Percentiles rank a stretch among this genome's conserved stretches.
phyloP scores from a whole-genome alignment of 2,888 invertebrate genomes.

The Thymelicus lineola region DNA sequence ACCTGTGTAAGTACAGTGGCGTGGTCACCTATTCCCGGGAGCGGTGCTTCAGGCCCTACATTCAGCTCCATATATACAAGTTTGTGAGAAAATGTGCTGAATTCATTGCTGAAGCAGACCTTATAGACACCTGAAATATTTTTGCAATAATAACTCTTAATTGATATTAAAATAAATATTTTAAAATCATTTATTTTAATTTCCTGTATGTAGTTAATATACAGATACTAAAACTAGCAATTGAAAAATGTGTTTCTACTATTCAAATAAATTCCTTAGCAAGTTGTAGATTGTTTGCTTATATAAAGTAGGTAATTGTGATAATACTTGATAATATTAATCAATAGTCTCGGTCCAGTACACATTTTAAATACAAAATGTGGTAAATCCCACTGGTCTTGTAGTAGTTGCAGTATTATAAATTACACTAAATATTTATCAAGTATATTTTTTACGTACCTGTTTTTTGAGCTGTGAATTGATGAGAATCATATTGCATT shows the following conservation, averaged over 20 bases:
- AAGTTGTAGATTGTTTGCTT: neutral
- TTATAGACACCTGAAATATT: conserved; percentile 89
- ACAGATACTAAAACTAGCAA: no score
- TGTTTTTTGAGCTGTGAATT: conserved; percentile 89
- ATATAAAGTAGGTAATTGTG: conserved; percentile 2
- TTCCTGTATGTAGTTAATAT: no score
- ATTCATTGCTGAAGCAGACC: conserved; percentile 99
- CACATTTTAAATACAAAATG: neutral
- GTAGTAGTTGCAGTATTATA: no score
- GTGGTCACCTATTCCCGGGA: conserved; percentile 94
- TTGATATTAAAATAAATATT: neutral
- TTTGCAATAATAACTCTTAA: neutral
- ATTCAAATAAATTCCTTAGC: no score
- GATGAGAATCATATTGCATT: conserved; percentile 97
- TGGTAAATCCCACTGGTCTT: no score
- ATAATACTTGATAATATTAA: neutral
- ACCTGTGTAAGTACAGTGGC: conserved; percentile 97
- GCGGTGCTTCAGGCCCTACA: conserved; percentile 95
- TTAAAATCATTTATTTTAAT: no score
- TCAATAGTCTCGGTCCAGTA: neutral
- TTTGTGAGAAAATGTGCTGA: conserved; percentile 99
- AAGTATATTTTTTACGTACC: conserved; percentile 54
- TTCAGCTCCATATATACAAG: conserved; percentile 99
- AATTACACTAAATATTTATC: neutral
- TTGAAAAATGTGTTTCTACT: no score